Percentiles rank a stretch among this genome's conserved stretches.
These are phyloP conservation scores for Triops longicaudatus DNA, from an alignment of 1,140 invertebrate species.

Conservation along the genomic window DNA sequence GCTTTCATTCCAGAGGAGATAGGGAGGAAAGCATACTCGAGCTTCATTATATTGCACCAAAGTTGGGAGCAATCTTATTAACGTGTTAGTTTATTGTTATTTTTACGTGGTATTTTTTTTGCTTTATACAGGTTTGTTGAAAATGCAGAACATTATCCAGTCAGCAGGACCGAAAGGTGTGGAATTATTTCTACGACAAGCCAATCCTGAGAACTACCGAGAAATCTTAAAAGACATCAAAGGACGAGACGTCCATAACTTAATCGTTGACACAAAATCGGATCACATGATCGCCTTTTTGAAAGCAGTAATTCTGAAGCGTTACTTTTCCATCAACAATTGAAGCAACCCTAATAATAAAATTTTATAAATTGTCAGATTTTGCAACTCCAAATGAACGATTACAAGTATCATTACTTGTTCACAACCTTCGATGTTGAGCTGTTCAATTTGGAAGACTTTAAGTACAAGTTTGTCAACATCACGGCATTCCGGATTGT, in stretches of 20 bases:
- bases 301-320: slow-evolving; percentile 36
- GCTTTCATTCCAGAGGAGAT: no score
- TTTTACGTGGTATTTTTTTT: not conserved
- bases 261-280: slow-evolving; percentile 39
- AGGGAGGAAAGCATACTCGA: no score
- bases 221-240: slow-evolving; percentile 38
- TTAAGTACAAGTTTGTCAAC: slow-evolving; percentile 57
- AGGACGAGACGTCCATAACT: slow-evolving; percentile 38
- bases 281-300: slow-evolving; percentile 38
- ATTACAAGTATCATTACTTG: slow-evolving; percentile 60
- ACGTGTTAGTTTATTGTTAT: not conserved
- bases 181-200: slow-evolving; percentile 39
- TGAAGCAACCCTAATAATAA: not conserved
- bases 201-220: slow-evolving; percentile 35
- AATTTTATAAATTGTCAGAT: slow-evolving; percentile 46
- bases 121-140: slow-evolving; percentile 40
- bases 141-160: slow-evolving; percentile 44
- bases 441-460: slow-evolving; percentile 54
- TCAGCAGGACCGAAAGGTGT: slow-evolving; percentile 37
- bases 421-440: slow-evolving; percentile 59
- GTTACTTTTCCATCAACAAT: not conserved
- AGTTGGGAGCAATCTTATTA: no score
- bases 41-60: no score
- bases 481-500: slow-evolving; percentile 56
- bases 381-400: slow-evolving; percentile 56